phyloP scores from a whole-genome alignment of 1,140 invertebrate species.

The Hesperophylax magnus region DNA sequence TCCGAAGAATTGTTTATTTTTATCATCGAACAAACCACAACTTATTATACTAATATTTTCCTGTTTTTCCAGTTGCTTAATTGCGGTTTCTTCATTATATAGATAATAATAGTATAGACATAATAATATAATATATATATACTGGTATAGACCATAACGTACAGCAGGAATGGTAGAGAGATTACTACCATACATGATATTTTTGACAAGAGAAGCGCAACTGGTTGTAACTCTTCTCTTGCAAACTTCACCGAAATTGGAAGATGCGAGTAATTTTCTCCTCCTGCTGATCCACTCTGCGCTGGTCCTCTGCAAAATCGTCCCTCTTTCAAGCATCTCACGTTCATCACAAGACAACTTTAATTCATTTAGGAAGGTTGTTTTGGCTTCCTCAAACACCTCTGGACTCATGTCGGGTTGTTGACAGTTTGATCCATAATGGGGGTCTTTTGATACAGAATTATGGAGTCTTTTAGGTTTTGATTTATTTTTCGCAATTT shows the following conservation, averaged over 20 bases:
- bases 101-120: too few relatives aligned
- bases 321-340: neutral
- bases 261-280: neutral
- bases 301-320: neutral
- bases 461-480: too few relatives aligned
- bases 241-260: neutral
- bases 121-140: too few relatives aligned
- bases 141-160: slow-evolving; percentile 39
- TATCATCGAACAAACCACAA: slow-evolving; percentile 4
- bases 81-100: slow-evolving; percentile 39
- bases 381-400: neutral
- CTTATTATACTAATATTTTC: slow-evolving; percentile 24
- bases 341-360: neutral
- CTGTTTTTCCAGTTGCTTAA: slow-evolving; percentile 27
- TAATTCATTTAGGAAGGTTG: neutral
- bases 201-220: neutral
- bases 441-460: neutral
- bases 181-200: neutral
- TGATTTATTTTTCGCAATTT: too few relatives aligned
- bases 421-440: neutral
- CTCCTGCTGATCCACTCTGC: neutral
- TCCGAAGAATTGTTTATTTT: slow-evolving; percentile 25
- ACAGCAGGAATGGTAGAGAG: slow-evolving; percentile 24
- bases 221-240: neutral
- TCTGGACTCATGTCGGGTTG: neutral